Base-by-base conservation (phyloP, 2,888 invertebrate species). In the Scelioninae gen. 2 region DNA sequence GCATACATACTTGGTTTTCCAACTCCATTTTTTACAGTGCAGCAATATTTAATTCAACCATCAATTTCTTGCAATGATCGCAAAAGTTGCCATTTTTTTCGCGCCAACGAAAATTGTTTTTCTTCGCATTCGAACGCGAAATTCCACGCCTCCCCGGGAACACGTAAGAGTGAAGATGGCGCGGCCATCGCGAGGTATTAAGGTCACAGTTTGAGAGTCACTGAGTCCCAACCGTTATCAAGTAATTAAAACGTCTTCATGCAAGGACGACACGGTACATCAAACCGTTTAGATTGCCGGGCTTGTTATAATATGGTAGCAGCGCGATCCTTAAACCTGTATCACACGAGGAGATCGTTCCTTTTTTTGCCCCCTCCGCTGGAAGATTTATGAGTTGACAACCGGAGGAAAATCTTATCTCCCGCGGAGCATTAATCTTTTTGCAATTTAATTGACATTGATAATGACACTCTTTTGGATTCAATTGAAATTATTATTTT, bases 171-270 rank as follows among this genome's bases (percentile, higher is more conserved):
- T 18, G 13, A 58, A 11, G 31, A 55, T 58, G 35, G 52, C 28
- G 50, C 25, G 25, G 46, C 33, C 19, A 57, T 39, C 58, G 50
- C 33, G 37, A 57, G 43, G 28, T 41, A 15, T 39, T 63, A 43
- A 60, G 69, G 64, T 48, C 64, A 28, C 28, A 13, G 67, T 70
- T 74, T 74, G 76, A 76, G 74, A 76, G 33, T 73, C 75, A 70
- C 76, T 67, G 68, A 63, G 37, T 60, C 39, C 69, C 70, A 68
- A 77, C 76, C 77, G 76, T 77, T 78, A 77, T 73, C 72, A 57
- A 60, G 76, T 78, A 79, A 80, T 80, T 79, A 80, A 80, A 79
- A 78, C 74, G 79, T 78, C 78, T 76, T 69, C 73, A 68, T 68
- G 67, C 75, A 74, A 76, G 74, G 76, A 76, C 75, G 76, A 74